Evolutionary conservation across 2,888 invertebrate genomes (phyloP), one percentile per base, ranked within the genome.

Genomic region (Danaus chrysippus): DNA sequence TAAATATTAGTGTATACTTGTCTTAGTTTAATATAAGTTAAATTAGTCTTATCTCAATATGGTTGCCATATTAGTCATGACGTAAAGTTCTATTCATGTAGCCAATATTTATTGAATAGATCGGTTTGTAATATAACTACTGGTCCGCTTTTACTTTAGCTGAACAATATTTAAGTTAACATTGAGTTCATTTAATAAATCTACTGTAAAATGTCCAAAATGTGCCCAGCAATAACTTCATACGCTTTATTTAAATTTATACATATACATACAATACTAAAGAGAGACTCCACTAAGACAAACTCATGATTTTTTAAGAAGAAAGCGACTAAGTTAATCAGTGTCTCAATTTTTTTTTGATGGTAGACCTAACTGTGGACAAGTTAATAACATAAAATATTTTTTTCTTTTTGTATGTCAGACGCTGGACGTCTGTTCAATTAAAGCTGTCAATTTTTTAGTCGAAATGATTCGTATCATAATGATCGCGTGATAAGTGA

Each of bases 1-100:
- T 66, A 66, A 57, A 53, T 52, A 15, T 61, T 34, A 61, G 42
- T 17, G 17, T 49, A 49, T 49, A 49, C 17, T 49, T 49, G 17
- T 3, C 11, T 49, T 49, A 49, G 11, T 8, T 11, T 15, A 10
- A 49, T 11, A 5, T 49, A 49, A 49, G 17, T 49, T 49, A 49
- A 17, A 17, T 49, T 49, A 49, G 17, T 49, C 10, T 10, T 49
- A 46, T 46, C 49, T 49, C 49, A 17, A 49, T 49, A 49, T 49
- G 49, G 49, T 49, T 49, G 49, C 49, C 49, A 49, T 49, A 49
- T 49, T 49, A 49, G 49, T 49, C 17, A 17, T 49, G 15, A 17
- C 15, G 49, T 49, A 17, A 17, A 49, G 8, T 10, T 46, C 17
- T 17, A 49, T 17, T 49, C 17, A 8, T 17, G 5, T 49, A 49